These are phyloP conservation scores for Calyptommatus sinebrachiatus DNA, from an alignment of 2,113 vertebrate genomes.

Conservation along the genomic window DNA sequence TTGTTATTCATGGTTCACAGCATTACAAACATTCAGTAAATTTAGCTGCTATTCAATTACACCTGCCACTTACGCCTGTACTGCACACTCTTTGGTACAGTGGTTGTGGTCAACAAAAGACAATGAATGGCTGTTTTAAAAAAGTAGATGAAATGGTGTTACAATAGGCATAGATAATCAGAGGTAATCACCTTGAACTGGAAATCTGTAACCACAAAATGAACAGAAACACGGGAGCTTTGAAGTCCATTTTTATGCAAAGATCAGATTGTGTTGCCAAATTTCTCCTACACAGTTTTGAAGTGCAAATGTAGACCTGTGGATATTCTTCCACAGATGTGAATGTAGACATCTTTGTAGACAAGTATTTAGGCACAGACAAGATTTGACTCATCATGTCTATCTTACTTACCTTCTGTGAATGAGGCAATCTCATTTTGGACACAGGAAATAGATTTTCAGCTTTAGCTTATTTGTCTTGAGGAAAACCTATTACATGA, in stretches of 20 bases:
- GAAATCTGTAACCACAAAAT: conserved; percentile 71
- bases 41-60: conserved; percentile 84
- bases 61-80: conserved; percentile 75
- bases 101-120: conserved; percentile 90
- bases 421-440: too few species aligned
- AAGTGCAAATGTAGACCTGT: conserved; percentile 75
- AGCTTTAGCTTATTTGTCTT: too few species aligned
- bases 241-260: conserved; percentile 82
- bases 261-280: conserved; percentile 81
- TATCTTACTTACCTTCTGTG: too few species aligned
- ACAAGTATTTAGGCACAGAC: too few species aligned
- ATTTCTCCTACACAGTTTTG: conserved; percentile 72
- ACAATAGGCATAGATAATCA: conserved; percentile 81
- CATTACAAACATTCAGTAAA: conserved; percentile 81
- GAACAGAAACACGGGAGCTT: conserved; percentile 72
- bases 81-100: conserved; percentile 73
- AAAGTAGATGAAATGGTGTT: conserved; percentile 75
- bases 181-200: conserved; percentile 75
- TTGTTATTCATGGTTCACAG: conserved; percentile 80
- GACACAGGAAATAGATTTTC: too few species aligned
- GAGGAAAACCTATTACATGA: too few species aligned
- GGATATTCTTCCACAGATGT: conserved; percentile 61
- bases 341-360: too few species aligned
- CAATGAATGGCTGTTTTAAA: conserved; percentile 87
- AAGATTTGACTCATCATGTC: too few species aligned